Evolutionary conservation across 2,888 invertebrate genomes (phyloP).

Genomic region (Eumacrocentrus americanus): DNA sequence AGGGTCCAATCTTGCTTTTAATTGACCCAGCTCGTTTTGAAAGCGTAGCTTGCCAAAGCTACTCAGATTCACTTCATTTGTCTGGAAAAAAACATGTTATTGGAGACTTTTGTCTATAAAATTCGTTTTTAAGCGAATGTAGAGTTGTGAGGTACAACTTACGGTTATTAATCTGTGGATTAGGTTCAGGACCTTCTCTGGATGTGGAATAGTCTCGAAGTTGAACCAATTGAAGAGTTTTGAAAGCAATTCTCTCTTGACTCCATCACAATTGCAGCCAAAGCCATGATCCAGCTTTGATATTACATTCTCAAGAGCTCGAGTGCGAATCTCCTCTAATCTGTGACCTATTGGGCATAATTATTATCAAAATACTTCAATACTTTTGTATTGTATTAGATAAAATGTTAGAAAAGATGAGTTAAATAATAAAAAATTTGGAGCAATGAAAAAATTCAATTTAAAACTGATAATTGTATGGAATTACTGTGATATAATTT

Average conservation of each 20-base stretch:
- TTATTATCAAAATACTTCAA: not conserved
- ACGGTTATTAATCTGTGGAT: constrained; percentile 67
- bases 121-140: too few relatives aligned
- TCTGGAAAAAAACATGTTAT: constrained; percentile 33
- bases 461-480: too few relatives aligned
- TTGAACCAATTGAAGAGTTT: constrained; percentile 71
- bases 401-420: not conserved
- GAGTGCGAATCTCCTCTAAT: constrained; percentile 66
- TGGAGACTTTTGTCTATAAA: constrained; percentile 2
- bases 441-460: too few relatives aligned
- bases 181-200: constrained; percentile 67
- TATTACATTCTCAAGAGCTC: constrained; percentile 65
- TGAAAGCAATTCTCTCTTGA: constrained; percentile 67
- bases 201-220: constrained; percentile 64
- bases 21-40: constrained; percentile 46
- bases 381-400: not conserved
- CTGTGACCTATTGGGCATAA: constrained; percentile 64
- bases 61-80: constrained; percentile 38
- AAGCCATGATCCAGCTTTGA: constrained; percentile 72
- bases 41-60: constrained; percentile 46
- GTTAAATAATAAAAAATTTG: not conserved
- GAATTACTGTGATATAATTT: too few relatives aligned
- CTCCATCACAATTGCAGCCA: constrained; percentile 67
- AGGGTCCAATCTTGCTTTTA: constrained; percentile 41
- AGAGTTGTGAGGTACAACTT: constrained; percentile 41